Evolutionary conservation across 2,797 vertebrate genomes (phyloP).

Genomic region (Tinamus major): DNA sequence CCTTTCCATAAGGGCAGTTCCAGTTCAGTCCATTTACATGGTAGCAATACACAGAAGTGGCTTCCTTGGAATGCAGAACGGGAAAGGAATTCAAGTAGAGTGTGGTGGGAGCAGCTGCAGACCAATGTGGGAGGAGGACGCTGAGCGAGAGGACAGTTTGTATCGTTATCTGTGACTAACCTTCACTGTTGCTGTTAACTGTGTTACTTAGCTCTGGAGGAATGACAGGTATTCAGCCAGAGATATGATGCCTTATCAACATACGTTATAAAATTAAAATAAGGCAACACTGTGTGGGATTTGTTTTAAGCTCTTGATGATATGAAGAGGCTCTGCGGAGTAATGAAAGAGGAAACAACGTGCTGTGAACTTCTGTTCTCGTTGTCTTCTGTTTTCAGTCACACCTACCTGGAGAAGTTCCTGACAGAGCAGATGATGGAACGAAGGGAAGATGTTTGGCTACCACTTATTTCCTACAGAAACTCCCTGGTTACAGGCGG

Average conservation of each 20-base stretch:
- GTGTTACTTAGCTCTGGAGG: neutral
- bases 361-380: neutral
- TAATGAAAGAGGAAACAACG: neutral
- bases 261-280: neutral
- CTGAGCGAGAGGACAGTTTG: neutral
- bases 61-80: neutral
- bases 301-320: neutral
- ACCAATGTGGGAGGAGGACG: neutral
- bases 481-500: constrained; percentile 97
- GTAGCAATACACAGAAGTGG: neutral
- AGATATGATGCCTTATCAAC: neutral
- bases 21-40: neutral
- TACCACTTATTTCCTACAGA: constrained; percentile 97
- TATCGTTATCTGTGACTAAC: neutral
- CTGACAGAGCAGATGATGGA: constrained; percentile 98
- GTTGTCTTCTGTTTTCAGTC: constrained; percentile 78
- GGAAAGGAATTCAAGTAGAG: neutral
- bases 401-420: constrained; percentile 98
- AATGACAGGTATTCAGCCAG: neutral
- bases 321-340: neutral
- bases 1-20: neutral
- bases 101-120: rapidly evolving
- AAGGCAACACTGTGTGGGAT: neutral
- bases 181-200: neutral
- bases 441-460: constrained; percentile 97